Base-by-base conservation (phyloP, 1,140 invertebrate species). In the Drosophila sucinea region DNA sequence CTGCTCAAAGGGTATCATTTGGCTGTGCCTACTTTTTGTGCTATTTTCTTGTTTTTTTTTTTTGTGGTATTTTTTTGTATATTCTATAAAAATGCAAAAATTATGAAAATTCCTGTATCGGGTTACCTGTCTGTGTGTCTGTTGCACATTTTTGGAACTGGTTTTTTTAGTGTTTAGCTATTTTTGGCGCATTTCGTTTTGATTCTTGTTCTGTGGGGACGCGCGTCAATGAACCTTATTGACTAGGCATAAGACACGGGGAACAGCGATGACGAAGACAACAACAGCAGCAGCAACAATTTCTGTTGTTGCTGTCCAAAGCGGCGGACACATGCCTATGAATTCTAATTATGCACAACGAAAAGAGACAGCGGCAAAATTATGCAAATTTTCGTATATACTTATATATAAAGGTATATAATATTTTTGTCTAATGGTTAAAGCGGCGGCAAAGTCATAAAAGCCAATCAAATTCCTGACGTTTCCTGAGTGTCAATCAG, bases 401-500 rank as follows among this genome's bases (percentile, higher is more conserved):
- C 2, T 2, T 51, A 51, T 27, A 25, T 47, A 47, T 47, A 25
- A 25, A 35, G 8, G 33, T 47, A 47, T 47, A 47, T 47, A 47
- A 23, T 23, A 51, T 51, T 79, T 76, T 85, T 87, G 79, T 87
- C 83, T 86, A 86, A 86, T 74, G 74, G 76, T 78, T 70, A 81
- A 75, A 60, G 64, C 74, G 78, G 79, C 73, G 60, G 70, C 44
- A 51, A 51, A 51, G 68, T 67, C 79, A 77, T 82, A 83, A 87
- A 86, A 87, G 83, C 72, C 84, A 77, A 86, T 87, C 83, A 87
- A 82, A 86, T 82, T 76, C 79, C 66, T 87, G 83, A 86, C 83
- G 87, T 86, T 86, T 86, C 83, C 83, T 86, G 83, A 86, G 83
- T 86, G 83, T 87, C 83, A 86, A 86, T 86, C 83, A 87, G 68